Evolutionary conservation across 2,113 vertebrate genomes (phyloP), one percentile per base, ranked within the genome.

Genomic region (Percopsis transmontana): DNA sequence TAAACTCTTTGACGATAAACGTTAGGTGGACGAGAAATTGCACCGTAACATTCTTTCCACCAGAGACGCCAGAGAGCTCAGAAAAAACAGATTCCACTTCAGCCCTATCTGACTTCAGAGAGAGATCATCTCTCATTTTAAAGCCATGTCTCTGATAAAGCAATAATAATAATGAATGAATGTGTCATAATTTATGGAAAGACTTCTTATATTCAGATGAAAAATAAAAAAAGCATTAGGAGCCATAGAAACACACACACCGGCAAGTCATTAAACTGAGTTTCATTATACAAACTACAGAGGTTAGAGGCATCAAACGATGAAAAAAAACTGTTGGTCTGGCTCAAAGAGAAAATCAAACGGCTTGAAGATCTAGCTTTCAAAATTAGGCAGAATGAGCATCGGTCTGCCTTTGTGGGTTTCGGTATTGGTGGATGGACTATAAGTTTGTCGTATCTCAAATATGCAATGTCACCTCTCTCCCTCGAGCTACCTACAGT

Each of bases 91-190:
- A 44, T 44, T 44, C 42, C 42, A 44, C 42, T 9, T 44, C 42
- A 44, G 42, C 42, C 42, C 42, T 44, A 13, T 8, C 12, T 44
- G 42, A 44, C 15, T 44, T 44, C 42, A 44, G 42, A 8, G 42
- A 44, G 7, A 44, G 3, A 44, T 44, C 3, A 12, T 44, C 12
- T 9, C 42, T 44, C 5, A 44, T 13, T 44, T 5, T 48, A 18
- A 47, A 71, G 47, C 50, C 68, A 64, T 71, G 60, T 70, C 48
- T 57, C 59, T 9, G 60, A 57, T 70, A 63, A 45, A 50, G 42
- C 27, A 71, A 71, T 58, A 64, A 58, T 15, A 69, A 41, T 69
- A 60, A 14, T 61, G 24, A 66, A 66, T 57, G 1, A 21, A 56
- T 20, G 39, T 67, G 13, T 67, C 64, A 67, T 67, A 58, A 23